Base-by-base conservation (phyloP, 2,113 vertebrate genomes). In the Theropithecus gelada region DNA sequence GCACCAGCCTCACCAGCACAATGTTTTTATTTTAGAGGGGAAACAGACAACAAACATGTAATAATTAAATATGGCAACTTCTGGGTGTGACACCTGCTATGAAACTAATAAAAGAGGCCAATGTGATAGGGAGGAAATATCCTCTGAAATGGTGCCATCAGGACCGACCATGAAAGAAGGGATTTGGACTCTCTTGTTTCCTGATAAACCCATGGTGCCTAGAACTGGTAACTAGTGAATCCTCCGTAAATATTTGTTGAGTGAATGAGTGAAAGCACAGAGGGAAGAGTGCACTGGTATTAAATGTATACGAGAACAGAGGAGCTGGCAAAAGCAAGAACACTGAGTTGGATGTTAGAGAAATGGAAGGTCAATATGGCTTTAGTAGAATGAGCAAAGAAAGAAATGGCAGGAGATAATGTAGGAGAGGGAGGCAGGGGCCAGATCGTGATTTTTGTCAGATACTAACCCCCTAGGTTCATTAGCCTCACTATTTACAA, bases 401-500 rank as follows among this genome's bases (percentile, higher is more conserved):
- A 87, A 73, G 32, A 61, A 25, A 43, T 35, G 16, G 45, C 10
- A 88, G 68, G 12, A 64, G 27, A 59, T 2, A 32, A 94, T 2
- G 4, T 5, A 48, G 55, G 20, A 72, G 40, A 55, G 20, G 35
- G 6, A 79, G 38, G 13, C 12, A 10, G 40, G 68, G 6, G 10
- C 38, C 48, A 25, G 80, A 20, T 3, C 0, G 0, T 3, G 1
- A 50, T 78, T 82, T 57, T 70, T 10, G 6, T 22, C 9, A n/a
- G 43, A 88, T 12, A 16, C 25, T 14, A 6, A 40, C n/a, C 38
- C 6, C 22, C 35, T 4, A 7, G 43, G 57, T 43, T 88, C 13
- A 59, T 8, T 50, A 85, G 45, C 96, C 87, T 11, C 0, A 3
- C 6, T 0, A 57, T 72, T 23, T 32, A 32, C 27, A 86, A 38